Evolutionary conservation across 2,888 invertebrate species (phyloP).

Genomic region (Lithophane ornitopus): DNA sequence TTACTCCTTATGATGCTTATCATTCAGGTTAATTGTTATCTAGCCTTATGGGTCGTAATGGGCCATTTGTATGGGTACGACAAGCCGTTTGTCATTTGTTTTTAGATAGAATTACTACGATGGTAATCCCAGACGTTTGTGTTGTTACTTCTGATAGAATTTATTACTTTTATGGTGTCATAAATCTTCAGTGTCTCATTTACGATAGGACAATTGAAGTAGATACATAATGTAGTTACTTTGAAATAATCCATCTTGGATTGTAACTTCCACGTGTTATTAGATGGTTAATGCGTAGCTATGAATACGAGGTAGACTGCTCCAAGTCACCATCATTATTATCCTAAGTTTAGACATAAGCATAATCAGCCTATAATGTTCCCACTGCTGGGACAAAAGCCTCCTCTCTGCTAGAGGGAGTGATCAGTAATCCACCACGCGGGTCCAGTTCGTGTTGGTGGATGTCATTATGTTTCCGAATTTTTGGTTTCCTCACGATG

Average conservation of each 20-base stretch:
- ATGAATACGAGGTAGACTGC: neutral
- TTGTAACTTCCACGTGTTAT: slow-evolving; percentile 4
- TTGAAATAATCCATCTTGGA: slow-evolving; percentile 7
- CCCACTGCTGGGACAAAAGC: too few relatives aligned
- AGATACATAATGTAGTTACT: neutral
- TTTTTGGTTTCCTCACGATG: neutral
- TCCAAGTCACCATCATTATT: neutral
- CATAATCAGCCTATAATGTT: too few relatives aligned
- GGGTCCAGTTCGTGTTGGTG: neutral
- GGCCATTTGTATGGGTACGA: slow-evolving; percentile 39
- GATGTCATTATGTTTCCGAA: neutral
- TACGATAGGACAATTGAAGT: slow-evolving; percentile 3
- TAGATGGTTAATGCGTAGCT: neutral
- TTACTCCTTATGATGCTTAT: slow-evolving; percentile 58
- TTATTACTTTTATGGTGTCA: slow-evolving; percentile 13
- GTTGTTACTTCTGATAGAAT: neutral
- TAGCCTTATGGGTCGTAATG: slow-evolving; percentile 51
- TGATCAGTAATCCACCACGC: neutral
- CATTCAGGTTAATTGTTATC: slow-evolving; percentile 59
- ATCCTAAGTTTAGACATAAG: too few relatives aligned
- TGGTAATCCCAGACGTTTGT: neutral
- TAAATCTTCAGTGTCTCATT: slow-evolving; percentile 26
- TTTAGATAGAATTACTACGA: slow-evolving; percentile 30
- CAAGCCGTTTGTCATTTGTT: slow-evolving; percentile 34
- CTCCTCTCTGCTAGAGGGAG: too few relatives aligned